A percentile compares a stretch with the other conserved stretches of the same genome.
These are phyloP conservation scores for Pristionchus japonicus DNA, from an alignment of 2,888 invertebrate species.

Conservation along the genomic window DNA sequence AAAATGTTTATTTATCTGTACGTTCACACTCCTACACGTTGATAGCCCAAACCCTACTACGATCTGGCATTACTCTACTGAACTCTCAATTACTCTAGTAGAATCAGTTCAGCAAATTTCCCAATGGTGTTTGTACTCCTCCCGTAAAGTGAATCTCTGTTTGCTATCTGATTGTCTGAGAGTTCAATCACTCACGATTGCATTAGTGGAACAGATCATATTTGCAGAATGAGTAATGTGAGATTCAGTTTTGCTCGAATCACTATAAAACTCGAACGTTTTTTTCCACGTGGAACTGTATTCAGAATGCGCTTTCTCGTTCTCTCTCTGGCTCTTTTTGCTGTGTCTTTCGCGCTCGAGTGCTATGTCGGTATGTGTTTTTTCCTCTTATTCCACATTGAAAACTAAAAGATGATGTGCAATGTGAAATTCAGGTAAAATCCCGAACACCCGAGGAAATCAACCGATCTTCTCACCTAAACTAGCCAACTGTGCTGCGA, in stretches of 20 bases:
- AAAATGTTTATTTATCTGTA: too few relatives aligned
- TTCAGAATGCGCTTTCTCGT: background rate
- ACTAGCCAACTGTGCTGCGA: background rate
- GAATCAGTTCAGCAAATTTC: too few relatives aligned
- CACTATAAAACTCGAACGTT: background rate
- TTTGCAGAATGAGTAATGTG: too few relatives aligned
- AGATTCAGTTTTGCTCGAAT: background rate
- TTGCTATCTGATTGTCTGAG: background rate
- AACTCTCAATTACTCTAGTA: too few relatives aligned
- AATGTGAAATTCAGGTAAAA: background rate
- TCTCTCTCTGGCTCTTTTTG: background rate
- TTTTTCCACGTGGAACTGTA: background rate
- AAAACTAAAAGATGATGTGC: too few relatives aligned
- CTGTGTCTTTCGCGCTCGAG: background rate
- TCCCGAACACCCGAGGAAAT: background rate
- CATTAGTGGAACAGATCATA: background rate
- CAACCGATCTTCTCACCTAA: background rate
- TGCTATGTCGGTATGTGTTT: background rate
- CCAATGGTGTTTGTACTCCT: too few relatives aligned
- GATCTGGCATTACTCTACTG: too few relatives aligned
- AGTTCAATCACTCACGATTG: background rate
- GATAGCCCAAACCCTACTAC: too few relatives aligned
- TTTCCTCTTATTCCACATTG: background rate
- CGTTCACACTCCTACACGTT: too few relatives aligned
- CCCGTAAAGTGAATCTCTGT: too few relatives aligned